Percentiles rank a stretch among this genome's conserved stretches.
These are phyloP conservation scores for Hydropsyche tenuis DNA, from an alignment of 1,140 invertebrate genomes.

Conservation along the genomic window DNA sequence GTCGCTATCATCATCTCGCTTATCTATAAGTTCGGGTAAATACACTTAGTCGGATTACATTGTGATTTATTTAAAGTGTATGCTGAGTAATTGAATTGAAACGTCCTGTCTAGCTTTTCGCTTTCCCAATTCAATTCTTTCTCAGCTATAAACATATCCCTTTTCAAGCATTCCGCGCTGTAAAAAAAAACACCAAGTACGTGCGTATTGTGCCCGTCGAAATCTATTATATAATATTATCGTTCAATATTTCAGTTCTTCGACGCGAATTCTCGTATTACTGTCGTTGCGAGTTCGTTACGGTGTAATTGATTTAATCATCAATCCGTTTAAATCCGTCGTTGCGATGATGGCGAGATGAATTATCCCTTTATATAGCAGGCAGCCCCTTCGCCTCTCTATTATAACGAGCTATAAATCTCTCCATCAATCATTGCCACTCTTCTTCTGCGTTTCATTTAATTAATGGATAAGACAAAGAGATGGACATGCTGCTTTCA, in stretches of 20 bases:
- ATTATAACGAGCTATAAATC: constrained; percentile 46
- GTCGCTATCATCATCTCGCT: constrained; percentile 15
- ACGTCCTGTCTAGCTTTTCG: constrained; percentile 29
- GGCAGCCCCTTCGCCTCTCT: constrained; percentile 32
- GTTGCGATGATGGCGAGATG: constrained; percentile 35
- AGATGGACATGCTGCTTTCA: constrained; percentile 28
- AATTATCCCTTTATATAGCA: constrained; percentile 37
- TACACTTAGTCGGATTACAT: constrained; percentile 34
- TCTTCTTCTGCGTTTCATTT: constrained; percentile 40
- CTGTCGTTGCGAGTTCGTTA: background rate
- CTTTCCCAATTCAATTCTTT: constrained; percentile 25
- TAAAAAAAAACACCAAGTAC: background rate
- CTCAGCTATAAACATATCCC: constrained; percentile 9
- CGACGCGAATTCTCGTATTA: background rate
- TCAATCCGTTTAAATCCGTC: constrained; percentile 38
- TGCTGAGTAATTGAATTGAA: constrained; percentile 37
- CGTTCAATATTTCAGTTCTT: background rate
- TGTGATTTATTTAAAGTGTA: constrained; percentile 38
- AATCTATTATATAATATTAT: background rate
- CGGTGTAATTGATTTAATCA: constrained; percentile 21
- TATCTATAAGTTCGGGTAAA: constrained; percentile 27
- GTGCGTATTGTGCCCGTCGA: background rate
- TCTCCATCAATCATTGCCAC: constrained; percentile 46
- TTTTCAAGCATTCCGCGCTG: background rate
- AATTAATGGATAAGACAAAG: constrained; percentile 45